Evolutionary conservation across 2,888 invertebrate species (phyloP).

Genomic region (Corythucha ciliata): DNA sequence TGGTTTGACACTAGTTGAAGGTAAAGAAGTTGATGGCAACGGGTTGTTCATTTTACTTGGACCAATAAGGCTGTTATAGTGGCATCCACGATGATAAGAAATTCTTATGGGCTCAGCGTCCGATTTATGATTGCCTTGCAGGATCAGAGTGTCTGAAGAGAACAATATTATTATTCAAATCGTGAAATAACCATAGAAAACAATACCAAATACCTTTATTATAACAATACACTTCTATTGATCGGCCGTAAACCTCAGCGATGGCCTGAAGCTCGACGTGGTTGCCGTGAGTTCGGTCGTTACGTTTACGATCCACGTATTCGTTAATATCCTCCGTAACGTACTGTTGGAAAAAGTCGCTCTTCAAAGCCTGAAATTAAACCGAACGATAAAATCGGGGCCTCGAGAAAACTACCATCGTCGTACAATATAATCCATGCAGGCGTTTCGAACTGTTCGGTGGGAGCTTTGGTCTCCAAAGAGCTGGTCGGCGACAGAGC

Average conservation of each 20-base stretch:
- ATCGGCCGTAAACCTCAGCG: conserved; percentile 79
- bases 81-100: conserved; percentile 76
- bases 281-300: conserved; percentile 74
- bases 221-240: conserved; percentile 77
- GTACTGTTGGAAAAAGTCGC: conserved; percentile 78
- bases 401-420: too few species aligned
- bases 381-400: too few species aligned
- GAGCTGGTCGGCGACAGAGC: conserved; percentile 81
- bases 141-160: conserved; percentile 76
- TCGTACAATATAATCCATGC: conserved; percentile 83
- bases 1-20: conserved; percentile 66
- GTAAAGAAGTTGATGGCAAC: too few species aligned
- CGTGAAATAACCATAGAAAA: too few species aligned
- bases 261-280: conserved; percentile 86
- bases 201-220: conserved; percentile 61
- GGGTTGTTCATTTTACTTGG: conserved; percentile 78
- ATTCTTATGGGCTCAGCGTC: conserved; percentile 70
- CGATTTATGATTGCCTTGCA: conserved; percentile 65
- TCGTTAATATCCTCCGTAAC: conserved; percentile 80
- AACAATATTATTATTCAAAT: conserved; percentile 2
- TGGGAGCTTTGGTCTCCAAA: conserved; percentile 89
- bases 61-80: conserved; percentile 82
- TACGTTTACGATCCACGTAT: conserved; percentile 70
- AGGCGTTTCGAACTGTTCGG: conserved; percentile 65
- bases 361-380: conserved; percentile 60